These are phyloP conservation scores for Heliconius cydno DNA, from an alignment of 2,888 invertebrate genomes.

Conservation along the genomic window DNA sequence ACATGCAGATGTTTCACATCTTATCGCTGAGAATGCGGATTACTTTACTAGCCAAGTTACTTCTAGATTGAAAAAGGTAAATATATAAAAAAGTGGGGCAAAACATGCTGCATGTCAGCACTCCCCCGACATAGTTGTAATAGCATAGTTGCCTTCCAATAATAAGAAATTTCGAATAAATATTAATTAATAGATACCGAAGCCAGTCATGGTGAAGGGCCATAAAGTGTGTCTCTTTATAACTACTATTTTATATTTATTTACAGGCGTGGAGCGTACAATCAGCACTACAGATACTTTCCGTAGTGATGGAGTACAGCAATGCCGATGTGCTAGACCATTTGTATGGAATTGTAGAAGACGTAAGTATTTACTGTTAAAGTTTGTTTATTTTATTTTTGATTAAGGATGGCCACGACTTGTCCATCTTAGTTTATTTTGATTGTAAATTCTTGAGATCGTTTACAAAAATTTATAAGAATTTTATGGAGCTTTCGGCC, in stretches of 20 bases:
- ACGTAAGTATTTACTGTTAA: conserved; percentile 74
- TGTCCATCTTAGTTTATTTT: too few relatives aligned
- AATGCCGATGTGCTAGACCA: conserved; percentile 85
- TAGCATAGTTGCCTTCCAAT: too few relatives aligned
- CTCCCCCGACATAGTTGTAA: too few relatives aligned
- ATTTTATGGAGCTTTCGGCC: too few relatives aligned
- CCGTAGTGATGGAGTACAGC: conserved; percentile 88
- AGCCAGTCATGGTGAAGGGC: too few relatives aligned
- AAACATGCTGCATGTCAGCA: too few relatives aligned
- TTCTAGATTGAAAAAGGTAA: conserved; percentile 83
- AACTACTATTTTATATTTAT: neutral
- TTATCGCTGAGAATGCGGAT: conserved; percentile 87
- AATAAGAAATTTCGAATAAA: too few relatives aligned
- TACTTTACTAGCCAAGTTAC: conserved; percentile 89
- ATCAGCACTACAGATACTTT: conserved; percentile 87
- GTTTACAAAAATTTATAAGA: too few relatives aligned
- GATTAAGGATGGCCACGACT: neutral
- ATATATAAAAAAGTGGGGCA: too few relatives aligned
- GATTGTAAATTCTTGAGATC: too few relatives aligned
- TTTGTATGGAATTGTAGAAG: conserved; percentile 87
- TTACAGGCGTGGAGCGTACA: conserved; percentile 82
- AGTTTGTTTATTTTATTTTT: neutral
- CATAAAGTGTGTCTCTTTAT: too few relatives aligned
- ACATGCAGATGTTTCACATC: conserved; percentile 78
- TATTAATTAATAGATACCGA: too few relatives aligned